A percentile compares a stretch with the other conserved stretches of the same genome.
Conservation (phyloP, 2,797 vertebrate species). For the Hoplostethus atlanticus region DNA sequence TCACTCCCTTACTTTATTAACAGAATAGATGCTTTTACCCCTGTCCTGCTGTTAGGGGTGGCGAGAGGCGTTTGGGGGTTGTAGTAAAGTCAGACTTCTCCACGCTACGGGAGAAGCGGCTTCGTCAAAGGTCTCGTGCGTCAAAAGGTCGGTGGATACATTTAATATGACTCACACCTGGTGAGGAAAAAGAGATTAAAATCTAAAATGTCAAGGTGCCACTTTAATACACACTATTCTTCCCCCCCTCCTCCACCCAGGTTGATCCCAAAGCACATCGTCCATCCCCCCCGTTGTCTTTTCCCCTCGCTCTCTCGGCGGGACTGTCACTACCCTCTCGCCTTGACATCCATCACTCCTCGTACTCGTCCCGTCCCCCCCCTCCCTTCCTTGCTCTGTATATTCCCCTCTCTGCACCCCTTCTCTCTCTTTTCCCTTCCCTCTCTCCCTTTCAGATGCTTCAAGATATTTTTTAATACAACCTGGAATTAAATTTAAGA, state of each 20-base stretch:
- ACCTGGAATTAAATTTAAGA: too few relatives aligned
- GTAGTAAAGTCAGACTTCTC: too few relatives aligned
- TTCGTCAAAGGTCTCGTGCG: constrained; percentile 27
- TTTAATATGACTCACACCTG: constrained; percentile 25
- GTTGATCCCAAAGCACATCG: constrained; percentile 33
- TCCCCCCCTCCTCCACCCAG: background rate
- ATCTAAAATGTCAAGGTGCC: constrained; percentile 64
- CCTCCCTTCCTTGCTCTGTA: background rate
- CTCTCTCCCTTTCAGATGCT: background rate
- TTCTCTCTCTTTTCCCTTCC: constrained; percentile 6
- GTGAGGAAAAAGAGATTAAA: constrained; percentile 51
- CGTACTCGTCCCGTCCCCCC: background rate
- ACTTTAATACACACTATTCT: constrained; percentile 37
- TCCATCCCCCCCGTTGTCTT: constrained; percentile 14
- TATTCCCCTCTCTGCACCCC: background rate
- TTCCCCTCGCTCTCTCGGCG: constrained; percentile 25
- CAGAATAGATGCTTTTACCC: background rate
- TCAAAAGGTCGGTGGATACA: constrained; percentile 31
- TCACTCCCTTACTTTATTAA: constrained; percentile 5
- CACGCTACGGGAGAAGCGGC: too few relatives aligned
- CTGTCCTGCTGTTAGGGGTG: too few relatives aligned
- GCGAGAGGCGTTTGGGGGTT: too few relatives aligned
- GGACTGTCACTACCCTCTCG: constrained; percentile 6
- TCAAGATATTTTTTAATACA: background rate
- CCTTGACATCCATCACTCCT: constrained; percentile 52